Conservation (phyloP, 2,888 invertebrate genomes). For the Philereme vetulata region DNA sequence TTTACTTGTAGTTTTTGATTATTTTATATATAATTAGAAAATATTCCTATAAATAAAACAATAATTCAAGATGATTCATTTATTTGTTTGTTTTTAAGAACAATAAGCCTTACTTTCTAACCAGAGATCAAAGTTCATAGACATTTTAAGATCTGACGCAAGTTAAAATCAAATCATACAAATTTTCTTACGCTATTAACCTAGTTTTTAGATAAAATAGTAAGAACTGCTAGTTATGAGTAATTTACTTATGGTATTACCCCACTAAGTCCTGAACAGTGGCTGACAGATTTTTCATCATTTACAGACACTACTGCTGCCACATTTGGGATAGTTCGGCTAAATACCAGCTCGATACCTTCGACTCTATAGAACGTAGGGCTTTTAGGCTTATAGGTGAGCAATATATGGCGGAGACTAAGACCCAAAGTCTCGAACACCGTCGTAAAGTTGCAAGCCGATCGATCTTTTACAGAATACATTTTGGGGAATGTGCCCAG, state of each 20-base stretch:
- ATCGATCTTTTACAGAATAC: no score
- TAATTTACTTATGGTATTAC: constrained; percentile 15
- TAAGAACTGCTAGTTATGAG: constrained; percentile 33
- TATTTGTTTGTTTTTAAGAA: constrained; percentile 76
- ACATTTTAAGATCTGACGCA: constrained; percentile 67
- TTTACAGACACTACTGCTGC: neutral
- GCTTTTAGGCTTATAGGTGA: no score
- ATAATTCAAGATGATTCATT: constrained; percentile 74
- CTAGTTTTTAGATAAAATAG: constrained; percentile 43
- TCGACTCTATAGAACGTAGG: no score
- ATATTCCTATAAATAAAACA: constrained; percentile 58
- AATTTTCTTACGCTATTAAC: constrained; percentile 50
- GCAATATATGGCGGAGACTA: no score
- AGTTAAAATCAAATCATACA: constrained; percentile 62
- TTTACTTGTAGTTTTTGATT: constrained; percentile 17
- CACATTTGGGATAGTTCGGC: no score
- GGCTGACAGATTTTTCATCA: neutral
- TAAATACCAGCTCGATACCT: no score
- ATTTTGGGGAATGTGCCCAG: no score
- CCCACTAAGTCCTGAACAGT: constrained; percentile 3
- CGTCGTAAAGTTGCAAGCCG: no score
- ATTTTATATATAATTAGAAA: constrained; percentile 14
- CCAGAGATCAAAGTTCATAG: constrained; percentile 64
- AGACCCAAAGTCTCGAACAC: no score
- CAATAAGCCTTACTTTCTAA: constrained; percentile 77